Evolutionary conservation across 2,888 invertebrate species (phyloP).

Genomic region (Oscheius sp.): DNA sequence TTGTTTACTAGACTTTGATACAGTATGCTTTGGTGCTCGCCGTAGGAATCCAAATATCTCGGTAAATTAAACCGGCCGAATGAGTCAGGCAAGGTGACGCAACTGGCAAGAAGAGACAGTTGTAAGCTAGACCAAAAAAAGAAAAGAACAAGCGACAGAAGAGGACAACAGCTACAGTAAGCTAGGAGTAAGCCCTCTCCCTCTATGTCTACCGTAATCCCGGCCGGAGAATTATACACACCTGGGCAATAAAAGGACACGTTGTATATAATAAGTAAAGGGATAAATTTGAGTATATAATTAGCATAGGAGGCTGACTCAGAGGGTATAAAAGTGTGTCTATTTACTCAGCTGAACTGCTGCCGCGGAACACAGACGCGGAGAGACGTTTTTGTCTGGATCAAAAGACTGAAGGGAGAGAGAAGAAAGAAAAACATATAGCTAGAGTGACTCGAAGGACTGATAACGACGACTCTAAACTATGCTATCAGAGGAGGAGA

Average conservation of each 20-base stretch:
- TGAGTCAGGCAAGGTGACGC: background rate
- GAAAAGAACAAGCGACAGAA: no score
- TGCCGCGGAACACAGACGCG: conserved; percentile 19
- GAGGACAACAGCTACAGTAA: no score
- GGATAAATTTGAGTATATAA: background rate
- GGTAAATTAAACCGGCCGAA: conserved; percentile 4
- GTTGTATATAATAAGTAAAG: no score
- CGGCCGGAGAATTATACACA: no score
- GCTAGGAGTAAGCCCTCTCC: no score
- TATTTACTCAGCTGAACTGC: conserved; percentile 33
- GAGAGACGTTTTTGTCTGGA: conserved; percentile 6
- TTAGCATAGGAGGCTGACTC: conserved; percentile 23
- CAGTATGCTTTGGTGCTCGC: no score
- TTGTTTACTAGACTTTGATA: no score
- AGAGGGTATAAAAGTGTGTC: conserved; percentile 20
- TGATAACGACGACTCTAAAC: conserved; percentile 27
- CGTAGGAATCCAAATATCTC: no score
- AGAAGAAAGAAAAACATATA: conserved; percentile 14
- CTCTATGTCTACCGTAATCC: no score
- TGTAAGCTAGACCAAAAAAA: no score
- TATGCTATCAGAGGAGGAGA: conserved; percentile 28
- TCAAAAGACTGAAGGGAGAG: conserved; percentile 14
- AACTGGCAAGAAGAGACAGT: no score
- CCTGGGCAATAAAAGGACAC: no score
- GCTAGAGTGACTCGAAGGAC: conserved; percentile 7